A percentile compares a stretch with the other conserved stretches of the same genome.
Conservation (phyloP, 2,797 vertebrate species). For the Characodon lateralis region DNA sequence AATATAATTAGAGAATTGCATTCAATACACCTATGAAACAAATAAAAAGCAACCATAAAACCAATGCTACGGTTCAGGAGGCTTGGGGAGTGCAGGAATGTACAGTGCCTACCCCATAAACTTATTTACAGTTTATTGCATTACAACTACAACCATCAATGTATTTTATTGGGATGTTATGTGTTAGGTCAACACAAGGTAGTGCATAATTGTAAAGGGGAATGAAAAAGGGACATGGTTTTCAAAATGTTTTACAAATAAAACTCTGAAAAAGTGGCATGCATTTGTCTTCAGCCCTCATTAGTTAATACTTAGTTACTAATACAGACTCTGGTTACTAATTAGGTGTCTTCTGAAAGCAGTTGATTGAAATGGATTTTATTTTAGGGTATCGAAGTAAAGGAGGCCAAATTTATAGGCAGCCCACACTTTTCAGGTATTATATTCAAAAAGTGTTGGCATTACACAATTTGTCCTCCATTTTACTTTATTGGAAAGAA, state of each 20-base stretch:
- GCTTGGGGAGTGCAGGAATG: no score
- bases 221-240: background rate
- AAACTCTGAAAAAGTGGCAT: background rate
- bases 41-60: no score
- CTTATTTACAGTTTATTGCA: background rate
- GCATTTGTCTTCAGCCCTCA: no score
- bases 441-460: background rate
- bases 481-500: no score
- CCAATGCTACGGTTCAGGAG: no score
- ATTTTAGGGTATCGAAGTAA: background rate
- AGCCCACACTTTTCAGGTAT: background rate
- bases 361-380: background rate
- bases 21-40: background rate
- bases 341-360: background rate
- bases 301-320: background rate
- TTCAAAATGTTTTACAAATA: background rate
- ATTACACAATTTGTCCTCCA: no score
- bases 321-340: no score
- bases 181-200: background rate
- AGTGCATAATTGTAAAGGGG: background rate
- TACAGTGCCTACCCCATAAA: no score
- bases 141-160: no score
- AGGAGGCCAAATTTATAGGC: no score
- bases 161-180: background rate
- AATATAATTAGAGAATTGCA: background rate